Evolutionary conservation across 2,797 vertebrate species (phyloP).

Genomic region (Hozukius guyotensis): DNA sequence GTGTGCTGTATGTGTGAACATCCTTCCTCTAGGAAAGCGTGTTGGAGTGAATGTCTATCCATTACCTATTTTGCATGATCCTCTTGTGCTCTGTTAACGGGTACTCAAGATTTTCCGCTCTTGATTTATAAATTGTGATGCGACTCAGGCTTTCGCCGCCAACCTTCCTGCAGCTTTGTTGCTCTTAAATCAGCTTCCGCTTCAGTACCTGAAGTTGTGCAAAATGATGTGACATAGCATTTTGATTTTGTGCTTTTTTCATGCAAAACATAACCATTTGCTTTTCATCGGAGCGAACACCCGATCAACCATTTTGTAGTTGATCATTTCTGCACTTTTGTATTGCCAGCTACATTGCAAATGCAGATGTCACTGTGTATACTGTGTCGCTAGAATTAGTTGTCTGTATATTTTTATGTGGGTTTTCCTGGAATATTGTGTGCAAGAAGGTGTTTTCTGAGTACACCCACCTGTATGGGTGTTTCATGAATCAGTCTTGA

Average conservation of each 20-base stretch:
- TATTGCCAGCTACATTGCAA: slow-evolving; percentile 98
- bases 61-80: slow-evolving; percentile 51
- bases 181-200: slow-evolving; percentile 56
- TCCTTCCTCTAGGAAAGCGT: not conserved
- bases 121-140: slow-evolving; percentile 39
- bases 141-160: slow-evolving; percentile 54
- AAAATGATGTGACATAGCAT: slow-evolving; percentile 47
- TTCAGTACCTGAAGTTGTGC: slow-evolving; percentile 50
- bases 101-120: slow-evolving; percentile 12
- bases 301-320: slow-evolving; percentile 66
- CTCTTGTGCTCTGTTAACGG: slow-evolving; percentile 20
- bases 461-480: slow-evolving; percentile 39
- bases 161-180: slow-evolving; percentile 61
- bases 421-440: slow-evolving; percentile 54
- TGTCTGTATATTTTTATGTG: slow-evolving; percentile 47
- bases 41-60: slow-evolving; percentile 11
- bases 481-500: slow-evolving; percentile 43
- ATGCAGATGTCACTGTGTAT: slow-evolving; percentile 78
- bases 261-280: slow-evolving; percentile 69
- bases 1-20: not conserved
- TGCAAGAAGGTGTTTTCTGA: slow-evolving; percentile 29
- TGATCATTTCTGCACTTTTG: slow-evolving; percentile 66
- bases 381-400: slow-evolving; percentile 43
- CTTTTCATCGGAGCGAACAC: slow-evolving; percentile 62
- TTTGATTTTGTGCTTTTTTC: slow-evolving; percentile 66